phyloP scores from a whole-genome alignment of 2,888 invertebrate species.

The Pyrochroa serraticornis region DNA sequence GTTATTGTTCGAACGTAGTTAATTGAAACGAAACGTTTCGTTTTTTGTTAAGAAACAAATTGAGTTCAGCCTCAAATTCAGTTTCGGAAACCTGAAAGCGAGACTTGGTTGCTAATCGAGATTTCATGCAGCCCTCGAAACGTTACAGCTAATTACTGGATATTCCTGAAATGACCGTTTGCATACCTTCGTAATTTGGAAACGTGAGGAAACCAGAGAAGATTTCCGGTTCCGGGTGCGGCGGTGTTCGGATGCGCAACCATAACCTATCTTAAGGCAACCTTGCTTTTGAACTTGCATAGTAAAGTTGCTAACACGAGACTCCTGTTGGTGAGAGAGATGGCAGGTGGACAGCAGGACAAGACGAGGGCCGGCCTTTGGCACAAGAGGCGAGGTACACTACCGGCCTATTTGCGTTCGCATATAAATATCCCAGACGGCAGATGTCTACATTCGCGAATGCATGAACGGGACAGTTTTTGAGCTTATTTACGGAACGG shows the following conservation, averaged over 20 bases:
- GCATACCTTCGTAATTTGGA: background rate
- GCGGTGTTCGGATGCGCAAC: conserved; percentile 25
- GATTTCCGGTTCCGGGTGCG: conserved; percentile 12
- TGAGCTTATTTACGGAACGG: no score
- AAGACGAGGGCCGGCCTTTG: conserved; percentile 8
- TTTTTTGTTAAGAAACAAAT: conserved; percentile 4
- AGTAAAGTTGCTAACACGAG: conserved; percentile 19
- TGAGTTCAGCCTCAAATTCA: background rate
- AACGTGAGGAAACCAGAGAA: background rate
- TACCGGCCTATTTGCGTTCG: conserved; percentile 40
- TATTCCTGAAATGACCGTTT: background rate
- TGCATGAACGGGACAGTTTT: conserved; percentile 9
- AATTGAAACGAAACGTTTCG: conserved; percentile 8
- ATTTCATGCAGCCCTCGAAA: background rate
- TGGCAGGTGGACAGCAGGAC: conserved; percentile 2
- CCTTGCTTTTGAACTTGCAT: conserved; percentile 40
- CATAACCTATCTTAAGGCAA: conserved; percentile 41
- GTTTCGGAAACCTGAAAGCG: background rate
- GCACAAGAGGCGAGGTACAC: conserved; percentile 17
- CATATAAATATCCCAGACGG: conserved; percentile 48
- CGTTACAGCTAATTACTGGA: no score
- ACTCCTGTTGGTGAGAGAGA: background rate
- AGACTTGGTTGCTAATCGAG: background rate
- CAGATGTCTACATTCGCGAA: conserved; percentile 44
- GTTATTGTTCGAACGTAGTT: background rate